Evolutionary conservation across 2,797 vertebrate genomes (phyloP).

Genomic region (Alfaro cultratus): DNA sequence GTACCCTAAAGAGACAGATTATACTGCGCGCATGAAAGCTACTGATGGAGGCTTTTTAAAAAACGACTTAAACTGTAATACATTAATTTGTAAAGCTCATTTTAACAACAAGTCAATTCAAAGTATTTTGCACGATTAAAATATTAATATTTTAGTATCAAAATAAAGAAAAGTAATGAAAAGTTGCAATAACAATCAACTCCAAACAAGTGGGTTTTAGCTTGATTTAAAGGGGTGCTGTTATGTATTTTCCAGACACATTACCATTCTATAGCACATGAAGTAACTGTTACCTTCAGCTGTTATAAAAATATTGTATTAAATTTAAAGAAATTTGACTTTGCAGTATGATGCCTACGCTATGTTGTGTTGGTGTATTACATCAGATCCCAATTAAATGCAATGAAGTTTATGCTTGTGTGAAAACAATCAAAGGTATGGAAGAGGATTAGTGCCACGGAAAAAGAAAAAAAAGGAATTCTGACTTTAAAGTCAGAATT

Average conservation of each 20-base stretch:
- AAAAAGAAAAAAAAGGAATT: too few relatives aligned
- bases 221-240: background rate
- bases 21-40: background rate
- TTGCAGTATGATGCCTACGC: too few relatives aligned
- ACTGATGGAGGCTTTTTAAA: background rate
- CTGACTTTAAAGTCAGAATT: too few relatives aligned
- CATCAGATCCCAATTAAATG: background rate
- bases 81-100: background rate
- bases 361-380: background rate
- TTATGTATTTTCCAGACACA: background rate
- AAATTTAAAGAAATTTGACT: too few relatives aligned
- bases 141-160: background rate
- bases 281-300: background rate
- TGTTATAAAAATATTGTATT: too few relatives aligned
- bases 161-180: background rate
- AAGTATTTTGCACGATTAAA: background rate
- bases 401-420: background rate
- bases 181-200: background rate
- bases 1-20: background rate
- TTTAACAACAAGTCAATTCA: background rate
- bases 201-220: background rate
- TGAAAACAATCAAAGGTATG: background rate
- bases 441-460: too few relatives aligned
- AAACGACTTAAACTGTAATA: background rate
- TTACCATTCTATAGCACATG: background rate